Percentiles rank a stretch among this genome's conserved stretches.
Conservation (phyloP, 1,140 invertebrate genomes). For the Geopemphigus sp. region DNA sequence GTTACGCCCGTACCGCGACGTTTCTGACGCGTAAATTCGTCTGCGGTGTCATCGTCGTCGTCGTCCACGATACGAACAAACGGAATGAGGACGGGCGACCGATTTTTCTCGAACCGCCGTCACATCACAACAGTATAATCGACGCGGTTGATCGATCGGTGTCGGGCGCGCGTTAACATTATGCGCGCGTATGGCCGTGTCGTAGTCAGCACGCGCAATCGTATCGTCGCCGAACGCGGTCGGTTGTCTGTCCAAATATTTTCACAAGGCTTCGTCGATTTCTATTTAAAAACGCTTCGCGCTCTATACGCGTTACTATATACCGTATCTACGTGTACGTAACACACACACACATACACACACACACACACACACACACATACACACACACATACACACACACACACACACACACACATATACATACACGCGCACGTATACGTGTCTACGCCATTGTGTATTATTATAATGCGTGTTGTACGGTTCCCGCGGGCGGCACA, state of each 20-base stretch:
- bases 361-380: no score
- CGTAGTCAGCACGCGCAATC: neutral
- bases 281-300: neutral
- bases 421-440: neutral
- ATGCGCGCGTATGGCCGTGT: neutral
- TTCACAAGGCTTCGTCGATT: constrained; percentile 21
- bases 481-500: constrained; percentile 7
- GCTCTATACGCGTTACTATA: neutral
- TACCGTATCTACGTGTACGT: neutral
- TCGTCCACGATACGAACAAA: neutral
- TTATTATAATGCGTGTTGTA: neutral
- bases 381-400: no score
- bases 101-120: constrained; percentile 38
- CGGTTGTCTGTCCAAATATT: constrained; percentile 39
- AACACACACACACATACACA: no score
- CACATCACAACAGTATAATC: neutral
- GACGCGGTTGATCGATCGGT: constrained; percentile 6
- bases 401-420: no score
- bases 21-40: no score
- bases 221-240: neutral
- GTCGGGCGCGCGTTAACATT: neutral
- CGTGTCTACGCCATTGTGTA: constrained; percentile 16
- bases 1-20: no score
- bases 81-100: neutral
- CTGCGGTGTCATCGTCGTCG: no score